phyloP scores from a whole-genome alignment of 2,888 invertebrate genomes.

The Schizaphis graminum region DNA sequence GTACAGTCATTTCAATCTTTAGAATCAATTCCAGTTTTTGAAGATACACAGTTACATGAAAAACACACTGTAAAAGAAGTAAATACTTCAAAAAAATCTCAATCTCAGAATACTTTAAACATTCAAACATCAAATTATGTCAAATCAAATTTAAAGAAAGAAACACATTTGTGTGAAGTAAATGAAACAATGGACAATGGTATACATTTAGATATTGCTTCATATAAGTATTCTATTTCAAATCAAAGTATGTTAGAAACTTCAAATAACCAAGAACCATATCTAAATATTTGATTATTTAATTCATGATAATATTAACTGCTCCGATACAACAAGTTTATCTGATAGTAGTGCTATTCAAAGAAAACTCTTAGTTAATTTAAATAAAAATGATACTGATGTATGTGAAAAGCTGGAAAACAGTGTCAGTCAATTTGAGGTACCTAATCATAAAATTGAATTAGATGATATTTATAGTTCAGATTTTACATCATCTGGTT shows the following conservation, averaged over 20 bases:
- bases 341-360: background rate
- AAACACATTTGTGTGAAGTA: background rate
- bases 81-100: background rate
- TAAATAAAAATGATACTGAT: background rate
- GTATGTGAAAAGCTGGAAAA: background rate
- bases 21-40: background rate
- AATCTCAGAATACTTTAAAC: background rate
- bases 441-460: constrained; percentile 9
- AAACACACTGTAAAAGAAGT: background rate
- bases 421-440: background rate
- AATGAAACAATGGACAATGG: background rate
- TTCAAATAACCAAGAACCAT: background rate
- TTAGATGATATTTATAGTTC: constrained; percentile 32
- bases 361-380: background rate
- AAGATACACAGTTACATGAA: background rate
- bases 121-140: background rate
- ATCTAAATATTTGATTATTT: background rate
- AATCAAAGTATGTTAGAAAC: background rate
- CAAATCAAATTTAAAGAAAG: background rate
- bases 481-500: constrained; percentile 41
- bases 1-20: background rate
- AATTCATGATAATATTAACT: background rate
- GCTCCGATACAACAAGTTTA: background rate
- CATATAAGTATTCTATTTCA: background rate
- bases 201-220: background rate